phyloP scores from a whole-genome alignment of 2,888 invertebrate species.

The Hyppa rectilinea region DNA sequence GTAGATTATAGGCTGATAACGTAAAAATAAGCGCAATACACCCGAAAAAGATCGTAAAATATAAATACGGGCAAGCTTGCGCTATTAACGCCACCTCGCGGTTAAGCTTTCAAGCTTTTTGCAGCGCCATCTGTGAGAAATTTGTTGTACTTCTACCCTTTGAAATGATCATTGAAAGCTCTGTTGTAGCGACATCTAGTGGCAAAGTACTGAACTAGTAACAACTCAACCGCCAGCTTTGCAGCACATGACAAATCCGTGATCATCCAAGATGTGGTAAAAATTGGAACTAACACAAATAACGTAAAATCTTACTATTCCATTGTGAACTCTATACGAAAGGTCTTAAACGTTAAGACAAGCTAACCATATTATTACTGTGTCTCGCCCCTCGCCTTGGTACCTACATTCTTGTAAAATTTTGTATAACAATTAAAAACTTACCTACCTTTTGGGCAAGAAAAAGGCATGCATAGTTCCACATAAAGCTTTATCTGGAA shows the following conservation, averaged over 20 bases:
- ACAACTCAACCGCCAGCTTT: background rate
- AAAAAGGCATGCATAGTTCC: background rate
- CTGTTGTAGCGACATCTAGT: slow-evolving; percentile 37
- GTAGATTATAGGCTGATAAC: background rate
- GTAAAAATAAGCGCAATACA: slow-evolving; percentile 7
- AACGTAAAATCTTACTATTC: background rate
- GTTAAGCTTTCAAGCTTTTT: background rate
- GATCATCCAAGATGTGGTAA: background rate
- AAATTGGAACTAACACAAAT: slow-evolving; percentile 13
- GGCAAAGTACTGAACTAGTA: background rate
- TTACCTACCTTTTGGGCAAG: background rate
- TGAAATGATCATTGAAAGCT: background rate
- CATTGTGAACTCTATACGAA: background rate
- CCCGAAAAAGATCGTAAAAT: background rate
- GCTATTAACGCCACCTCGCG: slow-evolving; percentile 23
- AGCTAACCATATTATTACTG: background rate
- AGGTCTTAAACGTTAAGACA: background rate
- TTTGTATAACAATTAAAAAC: background rate
- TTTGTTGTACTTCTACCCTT: slow-evolving; percentile 8
- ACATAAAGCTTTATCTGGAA: background rate
- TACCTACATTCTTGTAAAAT: background rate
- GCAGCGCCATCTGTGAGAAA: slow-evolving; percentile 28
- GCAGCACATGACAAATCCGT: background rate
- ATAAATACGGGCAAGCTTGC: background rate
- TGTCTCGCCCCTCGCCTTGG: too few relatives aligned